A percentile compares a stretch with the other conserved stretches of the same genome.
Conservation (phyloP, 2,888 invertebrate genomes). For the Drosophila monieri region DNA sequence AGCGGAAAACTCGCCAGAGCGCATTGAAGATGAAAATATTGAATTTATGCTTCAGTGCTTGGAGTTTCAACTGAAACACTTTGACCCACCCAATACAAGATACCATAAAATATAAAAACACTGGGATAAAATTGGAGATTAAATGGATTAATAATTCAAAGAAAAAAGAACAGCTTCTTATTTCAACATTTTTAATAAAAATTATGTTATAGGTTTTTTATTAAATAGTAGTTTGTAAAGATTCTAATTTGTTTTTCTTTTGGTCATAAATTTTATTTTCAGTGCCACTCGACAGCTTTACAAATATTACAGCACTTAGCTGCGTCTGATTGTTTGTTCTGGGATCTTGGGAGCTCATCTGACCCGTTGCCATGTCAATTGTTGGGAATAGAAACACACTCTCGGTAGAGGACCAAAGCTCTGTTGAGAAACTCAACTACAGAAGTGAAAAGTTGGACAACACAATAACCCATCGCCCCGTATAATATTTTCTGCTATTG, state of each 20-base stretch:
- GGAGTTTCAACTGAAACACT: conserved; percentile 29
- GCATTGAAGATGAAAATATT: conserved; percentile 58
- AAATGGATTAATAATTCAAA: not conserved
- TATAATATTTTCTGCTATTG: conserved; percentile 14
- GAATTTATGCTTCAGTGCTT: conserved; percentile 63
- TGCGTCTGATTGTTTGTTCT: conserved; percentile 23
- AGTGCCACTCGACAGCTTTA: conserved; percentile 7
- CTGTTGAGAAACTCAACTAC: not conserved
- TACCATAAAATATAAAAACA: not conserved
- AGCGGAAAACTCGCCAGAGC: conserved; percentile 28
- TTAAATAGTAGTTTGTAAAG: too few relatives aligned
- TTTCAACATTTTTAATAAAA: not conserved
- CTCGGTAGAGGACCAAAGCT: not conserved
- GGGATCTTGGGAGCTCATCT: conserved; percentile 17
- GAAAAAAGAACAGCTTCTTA: too few relatives aligned
- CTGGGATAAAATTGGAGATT: conserved; percentile 1
- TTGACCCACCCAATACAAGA: not conserved
- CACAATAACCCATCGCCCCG: conserved; percentile 1
- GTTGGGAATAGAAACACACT: conserved; percentile 1
- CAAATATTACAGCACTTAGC: conserved; percentile 44
- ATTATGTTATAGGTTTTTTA: too few relatives aligned
- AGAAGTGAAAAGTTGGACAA: conserved; percentile 8
- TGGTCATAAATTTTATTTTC: not conserved
- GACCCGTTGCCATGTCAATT: conserved; percentile 47
- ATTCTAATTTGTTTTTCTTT: not conserved